Base-by-base conservation (phyloP, 2,113 vertebrate genomes). In the Zapus hudsonius region DNA sequence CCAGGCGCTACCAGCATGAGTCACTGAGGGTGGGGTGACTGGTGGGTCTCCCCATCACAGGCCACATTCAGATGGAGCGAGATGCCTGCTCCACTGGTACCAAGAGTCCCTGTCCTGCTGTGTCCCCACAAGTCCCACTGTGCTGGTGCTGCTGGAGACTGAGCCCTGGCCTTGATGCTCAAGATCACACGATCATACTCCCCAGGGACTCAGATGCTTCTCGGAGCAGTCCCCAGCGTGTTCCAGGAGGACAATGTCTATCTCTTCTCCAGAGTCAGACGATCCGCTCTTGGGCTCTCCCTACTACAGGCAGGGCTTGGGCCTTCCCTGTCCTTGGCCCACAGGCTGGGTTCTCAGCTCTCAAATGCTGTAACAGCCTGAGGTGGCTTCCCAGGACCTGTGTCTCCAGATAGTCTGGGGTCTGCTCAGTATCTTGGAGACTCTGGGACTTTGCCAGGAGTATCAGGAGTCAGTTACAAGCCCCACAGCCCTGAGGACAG, bases 1-100 rank as follows among this genome's bases (percentile, higher is more conserved):
- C 96, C 96, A 97, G 96, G 96, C 96, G 1, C 96, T n/a, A 76
- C 96, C 96, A 94, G 94, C 1, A 7, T 94, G 91, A 95, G 69
- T 88, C 96, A 94, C 17, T 31, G n/a, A 15, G 81, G 80, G 42
- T 44, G 83, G 70, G 9, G 23, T 0, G 19, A 40, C 86, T 22
- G 27, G 1, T 4, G 20, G 44, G 79, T 61, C 20, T 74, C 67
- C 72, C 55, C 36, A 16, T 87, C 92, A 93, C 74, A 94, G 78
- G 83, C 69, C 11, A 40, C 69, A 84, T 90, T 91, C 90, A 87
- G 81, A 90, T 22, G 11, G 22, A 10, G 22, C 36, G 66, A 69
- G 31, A 52, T 0, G 1, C 1, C 44, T 29, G 61, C 25, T 42
- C 70, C 38, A 44, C 55, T 74, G 36, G 84, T 59, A 74, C 70